Conservation (phyloP, 2,888 invertebrate species). For the Magallana nippona region DNA sequence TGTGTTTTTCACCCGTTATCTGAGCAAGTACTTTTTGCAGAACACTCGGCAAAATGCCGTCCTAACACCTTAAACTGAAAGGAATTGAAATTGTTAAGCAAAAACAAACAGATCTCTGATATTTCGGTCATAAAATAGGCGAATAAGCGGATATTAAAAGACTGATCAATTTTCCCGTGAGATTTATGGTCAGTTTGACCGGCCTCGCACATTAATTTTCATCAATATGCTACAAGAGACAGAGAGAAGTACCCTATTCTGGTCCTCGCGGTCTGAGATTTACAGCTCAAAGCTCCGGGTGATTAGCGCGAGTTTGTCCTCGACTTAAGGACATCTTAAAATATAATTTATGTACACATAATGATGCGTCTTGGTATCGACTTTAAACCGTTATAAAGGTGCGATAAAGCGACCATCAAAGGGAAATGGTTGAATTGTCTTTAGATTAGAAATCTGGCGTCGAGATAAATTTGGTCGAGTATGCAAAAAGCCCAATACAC, state of each 20-base stretch:
- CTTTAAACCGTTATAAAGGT: slow-evolving; percentile 41
- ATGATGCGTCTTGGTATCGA: slow-evolving; percentile 23
- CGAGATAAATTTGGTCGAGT: slow-evolving; percentile 37
- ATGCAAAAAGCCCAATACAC: slow-evolving; percentile 25
- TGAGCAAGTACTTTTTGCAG: background rate
- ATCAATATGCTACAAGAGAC: slow-evolving; percentile 19
- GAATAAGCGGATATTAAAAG: slow-evolving; percentile 35
- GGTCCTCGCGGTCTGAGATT: slow-evolving; percentile 5
- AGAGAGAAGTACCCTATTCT: background rate
- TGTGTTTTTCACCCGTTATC: background rate
- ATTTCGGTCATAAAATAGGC: slow-evolving; percentile 30
- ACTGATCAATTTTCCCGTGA: slow-evolving; percentile 33
- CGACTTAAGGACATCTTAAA: slow-evolving; percentile 36
- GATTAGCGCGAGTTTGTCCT: slow-evolving; percentile 40
- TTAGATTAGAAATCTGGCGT: slow-evolving; percentile 37
- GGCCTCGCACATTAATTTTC: slow-evolving; percentile 21
- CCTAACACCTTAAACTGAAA: background rate
- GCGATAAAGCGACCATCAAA: slow-evolving; percentile 48
- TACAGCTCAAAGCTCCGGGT: slow-evolving; percentile 37
- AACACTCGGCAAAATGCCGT: slow-evolving; percentile 19
- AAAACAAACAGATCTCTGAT: slow-evolving; percentile 32
- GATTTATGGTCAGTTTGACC: slow-evolving; percentile 27
- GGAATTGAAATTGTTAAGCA: slow-evolving; percentile 32
- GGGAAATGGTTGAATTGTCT: slow-evolving; percentile 26
- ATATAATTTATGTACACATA: slow-evolving; percentile 45